Evolutionary conservation across 2,113 vertebrate species (phyloP).

Genomic region (Phalacrocorax carbo): DNA sequence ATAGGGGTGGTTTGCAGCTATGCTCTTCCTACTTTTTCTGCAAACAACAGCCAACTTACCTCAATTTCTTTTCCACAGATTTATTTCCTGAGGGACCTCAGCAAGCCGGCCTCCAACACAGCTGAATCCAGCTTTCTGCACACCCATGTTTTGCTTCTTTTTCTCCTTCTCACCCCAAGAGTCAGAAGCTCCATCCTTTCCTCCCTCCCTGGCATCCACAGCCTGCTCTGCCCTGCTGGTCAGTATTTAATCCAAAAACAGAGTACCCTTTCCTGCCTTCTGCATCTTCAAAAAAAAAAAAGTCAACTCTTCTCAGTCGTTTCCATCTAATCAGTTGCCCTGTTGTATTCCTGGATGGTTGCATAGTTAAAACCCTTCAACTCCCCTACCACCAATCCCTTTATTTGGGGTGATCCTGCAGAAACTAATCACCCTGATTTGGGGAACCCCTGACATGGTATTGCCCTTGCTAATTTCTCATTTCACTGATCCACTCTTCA

Average conservation of each 20-base stretch:
- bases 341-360: background rate
- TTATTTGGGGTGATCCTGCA: background rate
- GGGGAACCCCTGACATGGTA: background rate
- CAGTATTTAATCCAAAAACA: background rate
- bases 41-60: background rate
- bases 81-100: background rate
- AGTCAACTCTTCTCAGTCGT: background rate
- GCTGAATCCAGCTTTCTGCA: background rate
- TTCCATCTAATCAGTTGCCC: background rate
- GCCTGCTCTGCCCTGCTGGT: background rate
- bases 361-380: background rate
- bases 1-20: background rate
- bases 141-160: background rate
- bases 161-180: background rate
- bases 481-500: background rate
- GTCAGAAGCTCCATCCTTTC: background rate
- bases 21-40: background rate
- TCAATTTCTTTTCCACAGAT: background rate
- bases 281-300: background rate
- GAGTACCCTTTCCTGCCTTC: background rate
- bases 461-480: background rate
- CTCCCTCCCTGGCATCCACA: background rate
- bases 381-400: background rate
- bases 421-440: background rate
- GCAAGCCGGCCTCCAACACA: fast-evolving